Base-by-base conservation (phyloP, 2,113 vertebrate genomes). In the Rhinichthys klamathensis region DNA sequence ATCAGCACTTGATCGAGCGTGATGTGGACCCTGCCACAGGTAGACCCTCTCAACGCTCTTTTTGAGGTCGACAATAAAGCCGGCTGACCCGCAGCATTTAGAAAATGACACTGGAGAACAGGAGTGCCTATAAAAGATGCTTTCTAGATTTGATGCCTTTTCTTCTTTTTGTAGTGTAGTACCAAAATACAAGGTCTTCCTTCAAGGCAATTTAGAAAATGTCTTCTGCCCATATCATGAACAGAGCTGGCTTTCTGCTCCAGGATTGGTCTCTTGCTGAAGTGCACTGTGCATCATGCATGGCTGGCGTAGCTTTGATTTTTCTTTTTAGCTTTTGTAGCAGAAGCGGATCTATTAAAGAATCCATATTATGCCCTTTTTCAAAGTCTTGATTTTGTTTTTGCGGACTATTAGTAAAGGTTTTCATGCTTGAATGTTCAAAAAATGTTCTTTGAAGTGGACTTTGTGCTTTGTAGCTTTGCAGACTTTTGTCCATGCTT, bases 1-100 rank as follows among this genome's bases (percentile, higher is more conserved):
- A 95, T 0, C 97, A 99, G 92, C 98, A 99, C 21, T 51, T 95
- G 82, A 99, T 96, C 0, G 97, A 98, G 89, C 95, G 95, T 73
- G 96, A 96, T 46, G 94, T 95, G 0, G 97, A 99, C 23, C 95
- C 92, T 0, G 88, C 95, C 89, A 98, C 97, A 0, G 97, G 98
- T 99, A 95, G 69, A 58, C 16, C 78, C 58, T 46, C 58, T 80
- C 38, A 18, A 46, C n/a, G 30, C 18, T 46, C 38, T 23, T 7
- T 51, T 18, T 3, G 21, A 46, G 49, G 56, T 54, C 2, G 25
- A 69, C 25, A 65, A 56, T 25, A 44, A 6, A 23, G 15, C 25
- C 12, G 38, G 38, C 76, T 54, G 75, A 72, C 27, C 38, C 8
- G 2, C 27, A 4, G 82, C n/a, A 9, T 46, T 75, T 46, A 61